phyloP scores from a whole-genome alignment of 2,888 invertebrate genomes.

The Tachina lurida region DNA sequence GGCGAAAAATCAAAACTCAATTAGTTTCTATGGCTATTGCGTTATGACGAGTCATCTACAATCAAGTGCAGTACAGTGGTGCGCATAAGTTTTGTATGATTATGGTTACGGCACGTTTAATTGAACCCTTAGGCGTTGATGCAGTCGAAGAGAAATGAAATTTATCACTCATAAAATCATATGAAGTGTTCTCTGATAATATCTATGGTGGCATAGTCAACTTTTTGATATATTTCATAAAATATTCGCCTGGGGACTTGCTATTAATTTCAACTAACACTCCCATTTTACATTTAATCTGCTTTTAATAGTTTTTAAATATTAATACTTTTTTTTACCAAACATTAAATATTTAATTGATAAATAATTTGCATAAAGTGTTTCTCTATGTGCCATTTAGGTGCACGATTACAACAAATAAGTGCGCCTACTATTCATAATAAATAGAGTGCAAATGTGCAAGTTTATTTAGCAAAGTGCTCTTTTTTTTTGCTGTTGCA shows the following conservation, averaged over 20 bases:
- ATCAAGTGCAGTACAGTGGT: too few species aligned
- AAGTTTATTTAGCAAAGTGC: slow-evolving; percentile 51
- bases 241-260: background rate
- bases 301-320: background rate
- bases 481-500: slow-evolving; percentile 13
- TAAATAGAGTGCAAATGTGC: slow-evolving; percentile 59
- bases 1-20: too few species aligned
- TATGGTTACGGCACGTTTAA: too few species aligned
- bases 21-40: too few species aligned
- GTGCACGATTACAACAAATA: slow-evolving; percentile 34
- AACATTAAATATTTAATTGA: background rate
- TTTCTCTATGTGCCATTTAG: slow-evolving; percentile 48
- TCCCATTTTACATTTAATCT: background rate
- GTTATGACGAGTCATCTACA: too few species aligned
- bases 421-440: slow-evolving; percentile 37
- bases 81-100: too few species aligned
- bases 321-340: background rate
- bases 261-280: background rate
- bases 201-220: background rate
- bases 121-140: too few species aligned
- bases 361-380: slow-evolving; percentile 30
- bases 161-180: too few species aligned
- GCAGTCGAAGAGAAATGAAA: too few species aligned
- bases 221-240: background rate
- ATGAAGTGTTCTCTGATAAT: too few species aligned